Conservation (phyloP, 1,140 invertebrate species). For the Parapsyche elsis region DNA sequence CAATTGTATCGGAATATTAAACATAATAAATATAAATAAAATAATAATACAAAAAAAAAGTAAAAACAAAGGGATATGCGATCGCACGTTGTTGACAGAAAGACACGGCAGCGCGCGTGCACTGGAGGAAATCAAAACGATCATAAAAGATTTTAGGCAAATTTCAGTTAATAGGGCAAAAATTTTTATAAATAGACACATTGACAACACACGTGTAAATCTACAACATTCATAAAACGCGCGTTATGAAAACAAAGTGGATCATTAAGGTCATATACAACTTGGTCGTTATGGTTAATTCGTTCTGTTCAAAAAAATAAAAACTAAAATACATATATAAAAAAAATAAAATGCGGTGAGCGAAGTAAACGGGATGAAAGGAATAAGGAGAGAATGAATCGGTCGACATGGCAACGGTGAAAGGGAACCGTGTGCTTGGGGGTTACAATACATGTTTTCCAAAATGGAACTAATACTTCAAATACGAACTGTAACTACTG, state of each 20-base stretch:
- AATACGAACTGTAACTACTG: not conserved
- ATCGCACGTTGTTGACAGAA: slow-evolving; percentile 24
- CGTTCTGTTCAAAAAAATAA: not conserved
- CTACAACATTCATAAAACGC: no score
- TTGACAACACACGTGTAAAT: no score
- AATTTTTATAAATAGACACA: no score
- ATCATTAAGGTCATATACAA: no score
- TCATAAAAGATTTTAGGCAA: not conserved
- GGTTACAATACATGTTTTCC: slow-evolving; percentile 10
- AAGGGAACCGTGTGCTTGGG: not conserved
- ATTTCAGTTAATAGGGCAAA: not conserved
- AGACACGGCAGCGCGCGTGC: slow-evolving; percentile 5
- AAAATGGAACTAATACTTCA: slow-evolving; percentile 5
- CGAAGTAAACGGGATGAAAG: slow-evolving; percentile 31
- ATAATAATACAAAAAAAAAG: not conserved
- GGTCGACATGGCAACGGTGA: slow-evolving; percentile 26
- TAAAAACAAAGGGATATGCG: slow-evolving; percentile 33
- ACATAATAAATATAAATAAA: no score
- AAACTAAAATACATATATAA: not conserved
- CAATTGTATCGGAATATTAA: no score
- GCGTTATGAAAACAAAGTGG: no score
- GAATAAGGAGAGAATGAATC: slow-evolving; percentile 32
- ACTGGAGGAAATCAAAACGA: slow-evolving; percentile 35
- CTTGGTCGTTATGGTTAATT: no score
- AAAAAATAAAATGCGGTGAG: slow-evolving; percentile 3